Conservation (phyloP, 1,140 invertebrate genomes). For the Orius laevigatus region DNA sequence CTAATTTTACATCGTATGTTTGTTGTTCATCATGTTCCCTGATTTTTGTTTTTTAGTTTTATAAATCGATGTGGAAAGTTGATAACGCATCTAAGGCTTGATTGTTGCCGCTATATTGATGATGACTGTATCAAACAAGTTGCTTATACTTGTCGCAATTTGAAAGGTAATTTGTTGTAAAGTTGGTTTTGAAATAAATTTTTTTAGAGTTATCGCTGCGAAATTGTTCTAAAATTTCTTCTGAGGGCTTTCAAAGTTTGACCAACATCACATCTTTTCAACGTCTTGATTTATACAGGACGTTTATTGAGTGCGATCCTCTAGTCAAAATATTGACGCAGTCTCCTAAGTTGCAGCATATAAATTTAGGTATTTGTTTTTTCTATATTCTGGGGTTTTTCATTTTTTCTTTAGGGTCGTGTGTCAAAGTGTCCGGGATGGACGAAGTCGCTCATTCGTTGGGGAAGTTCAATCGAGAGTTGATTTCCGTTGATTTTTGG, state of each 20-base stretch:
- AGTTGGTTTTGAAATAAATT: constrained; percentile 12
- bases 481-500: constrained; percentile 71
- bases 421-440: constrained; percentile 38
- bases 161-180: constrained; percentile 47
- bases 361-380: constrained; percentile 43
- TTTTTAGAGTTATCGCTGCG: constrained; percentile 46
- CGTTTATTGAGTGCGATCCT: constrained; percentile 41
- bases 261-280: constrained; percentile 43
- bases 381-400: constrained; percentile 10
- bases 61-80: constrained; percentile 42
- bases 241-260: constrained; percentile 42
- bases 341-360: constrained; percentile 49
- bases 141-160: constrained; percentile 40
- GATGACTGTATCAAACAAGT: constrained; percentile 41
- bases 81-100: constrained; percentile 51
- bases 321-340: constrained; percentile 44
- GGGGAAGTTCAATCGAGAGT: constrained; percentile 41
- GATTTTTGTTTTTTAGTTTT: constrained; percentile 37
- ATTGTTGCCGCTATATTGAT: constrained; percentile 60
- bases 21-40: constrained; percentile 1
- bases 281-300: constrained; percentile 61
- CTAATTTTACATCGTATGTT: constrained; percentile 40
- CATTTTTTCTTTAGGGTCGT: constrained; percentile 27
- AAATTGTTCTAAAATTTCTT: constrained; percentile 33
- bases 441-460: constrained; percentile 51